Evolutionary conservation across 1,140 invertebrate genomes (phyloP).

Genomic region (Piezodorus guildinii): DNA sequence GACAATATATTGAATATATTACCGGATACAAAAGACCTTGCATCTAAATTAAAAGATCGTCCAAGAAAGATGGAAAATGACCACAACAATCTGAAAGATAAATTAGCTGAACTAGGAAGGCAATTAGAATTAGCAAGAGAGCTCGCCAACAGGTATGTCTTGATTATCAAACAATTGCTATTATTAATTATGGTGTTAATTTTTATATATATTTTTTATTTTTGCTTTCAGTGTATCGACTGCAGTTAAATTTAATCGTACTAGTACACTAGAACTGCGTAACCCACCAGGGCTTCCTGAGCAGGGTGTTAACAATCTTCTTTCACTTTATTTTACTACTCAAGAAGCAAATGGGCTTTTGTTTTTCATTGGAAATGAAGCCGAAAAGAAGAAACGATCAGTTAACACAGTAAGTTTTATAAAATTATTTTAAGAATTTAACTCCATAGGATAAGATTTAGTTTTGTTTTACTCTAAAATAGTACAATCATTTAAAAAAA

Average conservation of each 20-base stretch:
- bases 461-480: no score
- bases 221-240: conserved; percentile 47
- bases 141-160: conserved; percentile 41
- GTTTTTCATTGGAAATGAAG: conserved; percentile 80
- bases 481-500: no score
- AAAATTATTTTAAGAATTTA: no score
- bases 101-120: conserved; percentile 29
- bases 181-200: no score
- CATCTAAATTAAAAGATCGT: conserved; percentile 44
- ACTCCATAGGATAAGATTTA: no score
- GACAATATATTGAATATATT: conserved; percentile 28
- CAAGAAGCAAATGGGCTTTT: conserved; percentile 67
- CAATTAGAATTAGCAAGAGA: conserved; percentile 46
- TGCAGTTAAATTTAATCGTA: conserved; percentile 74
- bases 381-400: conserved; percentile 28
- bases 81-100: conserved; percentile 55
- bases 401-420: conserved; percentile 44
- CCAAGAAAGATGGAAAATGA: conserved; percentile 50
- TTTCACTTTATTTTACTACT: conserved; percentile 80
- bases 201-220: neutral
- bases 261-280: conserved; percentile 70
- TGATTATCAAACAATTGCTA: neutral
- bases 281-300: conserved; percentile 71
- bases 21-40: conserved; percentile 47
- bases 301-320: conserved; percentile 70